Conservation (phyloP, 2,888 invertebrate genomes). For the Stenurella melanura region DNA sequence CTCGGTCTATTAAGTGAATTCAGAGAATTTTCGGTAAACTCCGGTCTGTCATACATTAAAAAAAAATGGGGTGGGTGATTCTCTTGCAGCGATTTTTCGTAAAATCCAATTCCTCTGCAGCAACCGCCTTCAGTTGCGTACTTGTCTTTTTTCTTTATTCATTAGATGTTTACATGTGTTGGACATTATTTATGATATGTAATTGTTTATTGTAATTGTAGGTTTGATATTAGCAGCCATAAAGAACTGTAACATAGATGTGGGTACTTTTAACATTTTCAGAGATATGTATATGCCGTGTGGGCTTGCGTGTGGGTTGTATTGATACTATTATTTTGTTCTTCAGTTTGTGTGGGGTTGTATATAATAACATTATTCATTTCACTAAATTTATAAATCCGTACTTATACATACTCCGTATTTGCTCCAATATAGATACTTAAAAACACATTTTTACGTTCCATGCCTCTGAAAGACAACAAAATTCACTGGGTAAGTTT, state of each 20-base stretch:
- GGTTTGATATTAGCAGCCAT: constrained; percentile 59
- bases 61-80: too few species aligned
- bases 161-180: constrained; percentile 40
- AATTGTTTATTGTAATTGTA: constrained; percentile 58
- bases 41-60: too few species aligned
- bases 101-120: too few species aligned
- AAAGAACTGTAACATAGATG: constrained; percentile 61
- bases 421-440: constrained; percentile 12
- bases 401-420: constrained; percentile 28
- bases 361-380: constrained; percentile 62
- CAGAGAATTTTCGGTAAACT: too few species aligned
- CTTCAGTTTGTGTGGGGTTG: constrained; percentile 63
- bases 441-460: constrained; percentile 19
- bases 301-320: constrained; percentile 64
- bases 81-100: too few species aligned
- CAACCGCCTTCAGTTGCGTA: not conserved
- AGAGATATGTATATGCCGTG: constrained; percentile 60
- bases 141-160: constrained; percentile 10
- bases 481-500: constrained; percentile 28
- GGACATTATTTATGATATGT: constrained; percentile 49
- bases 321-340: constrained; percentile 67
- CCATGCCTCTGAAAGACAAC: constrained; percentile 20
- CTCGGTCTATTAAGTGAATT: too few species aligned
- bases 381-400: constrained; percentile 61
- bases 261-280: constrained; percentile 63